Evolutionary conservation across 2,113 vertebrate genomes (phyloP).

Genomic region (Tympanuchus pallidicinctus): DNA sequence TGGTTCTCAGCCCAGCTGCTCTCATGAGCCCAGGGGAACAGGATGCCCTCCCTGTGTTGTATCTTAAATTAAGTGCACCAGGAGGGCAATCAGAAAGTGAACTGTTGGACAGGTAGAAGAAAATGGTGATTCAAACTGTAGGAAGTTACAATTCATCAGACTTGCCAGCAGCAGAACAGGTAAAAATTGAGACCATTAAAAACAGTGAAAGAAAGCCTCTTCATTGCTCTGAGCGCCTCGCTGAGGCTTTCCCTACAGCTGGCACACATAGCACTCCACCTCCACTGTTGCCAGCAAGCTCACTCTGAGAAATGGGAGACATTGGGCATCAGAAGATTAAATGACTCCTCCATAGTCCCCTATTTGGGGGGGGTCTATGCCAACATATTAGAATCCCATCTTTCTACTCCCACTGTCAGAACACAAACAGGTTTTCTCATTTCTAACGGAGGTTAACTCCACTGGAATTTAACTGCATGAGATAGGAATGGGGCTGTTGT

Average conservation of each 20-base stretch:
- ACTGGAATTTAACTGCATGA: too few relatives aligned
- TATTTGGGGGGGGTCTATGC: neutral
- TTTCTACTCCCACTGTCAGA: neutral
- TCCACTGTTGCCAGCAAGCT: neutral
- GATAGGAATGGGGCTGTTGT: neutral
- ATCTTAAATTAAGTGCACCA: neutral
- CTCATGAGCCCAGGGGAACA: neutral
- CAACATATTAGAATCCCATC: neutral
- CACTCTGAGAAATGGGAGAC: neutral
- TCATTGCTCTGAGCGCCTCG: neutral
- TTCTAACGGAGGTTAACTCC: neutral
- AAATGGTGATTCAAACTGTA: neutral
- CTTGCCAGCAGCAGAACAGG: neutral
- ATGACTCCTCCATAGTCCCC: neutral
- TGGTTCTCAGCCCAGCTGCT: neutral
- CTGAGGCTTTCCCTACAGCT: neutral
- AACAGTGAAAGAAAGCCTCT: neutral
- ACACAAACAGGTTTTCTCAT: neutral
- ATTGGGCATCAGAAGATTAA: neutral
- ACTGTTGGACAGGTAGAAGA: neutral
- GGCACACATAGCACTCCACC: neutral
- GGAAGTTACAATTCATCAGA: neutral
- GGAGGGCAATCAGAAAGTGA: neutral
- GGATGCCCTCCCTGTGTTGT: accelerated
- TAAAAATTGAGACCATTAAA: neutral